Evolutionary conservation across 2,113 vertebrate species (phyloP), one percentile per base, ranked within the genome.

Genomic region (Terrapene triunguis): DNA sequence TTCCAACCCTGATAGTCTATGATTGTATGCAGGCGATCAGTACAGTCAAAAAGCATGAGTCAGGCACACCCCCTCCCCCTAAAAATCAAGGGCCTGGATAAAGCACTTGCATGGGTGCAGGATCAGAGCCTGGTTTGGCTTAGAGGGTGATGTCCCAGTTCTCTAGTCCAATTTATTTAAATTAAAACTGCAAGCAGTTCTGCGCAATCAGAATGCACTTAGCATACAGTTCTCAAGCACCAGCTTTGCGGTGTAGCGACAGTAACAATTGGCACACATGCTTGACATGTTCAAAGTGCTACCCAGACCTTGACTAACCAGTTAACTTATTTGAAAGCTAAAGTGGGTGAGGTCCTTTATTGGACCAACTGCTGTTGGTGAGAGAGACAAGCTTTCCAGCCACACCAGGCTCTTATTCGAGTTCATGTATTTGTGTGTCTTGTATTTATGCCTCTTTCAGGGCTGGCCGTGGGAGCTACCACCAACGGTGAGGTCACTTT

Each of bases 21-120:
- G 12, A 53, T 22, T 54, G 27, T 25, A 59, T 59, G 25, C 27
- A 59, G 32, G 14, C 12, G 1, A 32, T 6, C 27, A 32, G 57
- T 27, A 29, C 27, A 12, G 14, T 17, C 59, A 65, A 65, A 65
- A 65, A 65, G 13, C 32, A 59, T 24, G 22, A 9, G 22, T 24
- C 54, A 59, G 11, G 5, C 10, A 5, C 25, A 5, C 4, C 2
- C 12, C 55, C 10, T 25, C 24, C 57, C 10, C 10, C 10, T 0
- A 11, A 55, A 57, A 25, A 13, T 12, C 5, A 13, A 32, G 27
- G 12, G 12, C 3, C 57, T 29, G 57, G 27, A 25, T 25, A 14
- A 59, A 32, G 5, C 57, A 59, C 27, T 13, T 59, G 57, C 57
- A 29, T 59, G 11, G 29, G 59, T 62, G 29, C 59, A 62, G 29